Evolutionary conservation across 2,797 vertebrate genomes (phyloP).

Genomic region (Garrulus glandarius): DNA sequence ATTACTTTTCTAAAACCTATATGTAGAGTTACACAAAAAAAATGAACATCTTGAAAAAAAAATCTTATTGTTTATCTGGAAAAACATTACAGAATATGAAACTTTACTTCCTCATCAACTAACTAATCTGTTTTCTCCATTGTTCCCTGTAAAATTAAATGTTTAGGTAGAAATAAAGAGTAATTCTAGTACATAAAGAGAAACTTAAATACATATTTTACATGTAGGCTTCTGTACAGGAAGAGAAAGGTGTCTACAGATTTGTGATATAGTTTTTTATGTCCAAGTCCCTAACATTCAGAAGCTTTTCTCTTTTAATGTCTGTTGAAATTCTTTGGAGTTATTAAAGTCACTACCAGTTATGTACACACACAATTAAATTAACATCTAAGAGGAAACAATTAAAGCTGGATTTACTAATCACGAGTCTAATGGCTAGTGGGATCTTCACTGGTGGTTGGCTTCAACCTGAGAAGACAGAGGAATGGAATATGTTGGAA

Average conservation of each 20-base stretch:
- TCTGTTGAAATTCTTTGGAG: neutral
- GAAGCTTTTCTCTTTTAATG: neutral
- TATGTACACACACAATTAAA: neutral
- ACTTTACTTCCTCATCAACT: neutral
- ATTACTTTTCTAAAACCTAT: neutral
- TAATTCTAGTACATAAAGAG: neutral
- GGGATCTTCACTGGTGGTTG: neutral
- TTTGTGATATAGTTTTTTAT: neutral
- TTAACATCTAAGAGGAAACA: neutral
- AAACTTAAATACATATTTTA: neutral
- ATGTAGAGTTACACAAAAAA: neutral
- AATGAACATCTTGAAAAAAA: neutral
- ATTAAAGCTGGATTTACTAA: neutral
- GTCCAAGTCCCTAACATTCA: neutral
- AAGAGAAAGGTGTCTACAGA: neutral
- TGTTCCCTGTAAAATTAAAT: neutral
- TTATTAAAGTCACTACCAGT: neutral
- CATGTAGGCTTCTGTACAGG: fast-evolving
- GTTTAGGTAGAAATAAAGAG: neutral
- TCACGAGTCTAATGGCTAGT: neutral
- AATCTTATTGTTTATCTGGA: neutral
- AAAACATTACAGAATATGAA: neutral
- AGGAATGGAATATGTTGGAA: neutral
- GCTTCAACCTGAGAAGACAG: neutral
- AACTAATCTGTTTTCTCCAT: neutral